Percentiles rank a stretch among this genome's conserved stretches.
These are phyloP conservation scores for Dione juno DNA, from an alignment of 2,888 invertebrate genomes.

Conservation along the genomic window DNA sequence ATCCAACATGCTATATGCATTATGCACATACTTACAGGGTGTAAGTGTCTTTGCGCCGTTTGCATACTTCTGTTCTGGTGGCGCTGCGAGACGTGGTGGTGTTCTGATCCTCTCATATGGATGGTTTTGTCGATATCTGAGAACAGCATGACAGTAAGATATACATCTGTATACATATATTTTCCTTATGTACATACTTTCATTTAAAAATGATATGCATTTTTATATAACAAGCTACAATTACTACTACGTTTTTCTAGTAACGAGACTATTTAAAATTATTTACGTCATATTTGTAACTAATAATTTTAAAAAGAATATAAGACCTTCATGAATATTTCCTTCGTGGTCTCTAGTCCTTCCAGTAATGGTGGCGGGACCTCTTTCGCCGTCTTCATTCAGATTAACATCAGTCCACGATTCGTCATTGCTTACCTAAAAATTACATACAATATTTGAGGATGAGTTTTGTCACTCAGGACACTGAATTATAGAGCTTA, in stretches of 20 bases:
- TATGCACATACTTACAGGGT: slow-evolving; percentile 66
- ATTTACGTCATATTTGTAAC: no score
- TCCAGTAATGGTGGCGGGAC: slow-evolving; percentile 78
- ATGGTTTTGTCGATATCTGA: slow-evolving; percentile 77
- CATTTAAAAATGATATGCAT: no score
- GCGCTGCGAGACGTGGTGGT: slow-evolving; percentile 68
- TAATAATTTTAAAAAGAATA: no score
- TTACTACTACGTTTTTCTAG: no score
- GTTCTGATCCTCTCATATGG: slow-evolving; percentile 69
- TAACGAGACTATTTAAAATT: no score
- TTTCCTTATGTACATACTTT: no score
- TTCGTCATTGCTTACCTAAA: slow-evolving; percentile 88
- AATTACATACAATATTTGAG: background rate
- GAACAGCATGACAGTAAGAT: background rate
- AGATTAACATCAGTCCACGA: slow-evolving; percentile 97
- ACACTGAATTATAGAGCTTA: no score
- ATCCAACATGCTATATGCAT: no score
- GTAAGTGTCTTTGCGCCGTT: slow-evolving; percentile 72
- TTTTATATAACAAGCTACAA: no score
- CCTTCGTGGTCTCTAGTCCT: slow-evolving; percentile 87
- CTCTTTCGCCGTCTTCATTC: slow-evolving; percentile 90
- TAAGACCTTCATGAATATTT: slow-evolving; percentile 79
- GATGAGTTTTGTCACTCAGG: no score
- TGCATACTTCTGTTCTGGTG: slow-evolving; percentile 71
- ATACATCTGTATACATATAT: no score